Percentiles rank a stretch among this genome's conserved stretches.
Evolutionary conservation across 2,888 invertebrate genomes (phyloP).

Genomic region (Eremobia ochroleuca): DNA sequence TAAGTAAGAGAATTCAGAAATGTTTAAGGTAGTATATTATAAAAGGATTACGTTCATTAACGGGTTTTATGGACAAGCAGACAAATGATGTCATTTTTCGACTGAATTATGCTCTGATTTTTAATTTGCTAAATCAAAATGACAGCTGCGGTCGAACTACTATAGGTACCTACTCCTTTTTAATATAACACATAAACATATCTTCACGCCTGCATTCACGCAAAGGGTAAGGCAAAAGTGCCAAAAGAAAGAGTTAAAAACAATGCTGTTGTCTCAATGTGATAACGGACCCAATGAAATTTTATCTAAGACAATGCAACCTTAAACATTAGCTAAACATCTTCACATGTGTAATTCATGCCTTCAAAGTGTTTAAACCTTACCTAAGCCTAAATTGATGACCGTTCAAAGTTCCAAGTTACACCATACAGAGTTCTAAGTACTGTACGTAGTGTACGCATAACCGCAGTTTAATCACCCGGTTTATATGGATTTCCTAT

Average conservation of each 20-base stretch:
- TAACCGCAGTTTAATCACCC: conserved; percentile 58
- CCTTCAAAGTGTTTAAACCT: conserved; percentile 45
- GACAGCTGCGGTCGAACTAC: too few relatives aligned
- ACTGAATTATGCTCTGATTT: background rate
- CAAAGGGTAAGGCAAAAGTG: background rate
- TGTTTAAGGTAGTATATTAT: background rate
- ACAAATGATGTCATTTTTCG: background rate
- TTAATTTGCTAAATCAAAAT: background rate
- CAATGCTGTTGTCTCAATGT: background rate
- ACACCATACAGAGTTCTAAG: conserved; percentile 36
- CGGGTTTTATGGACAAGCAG: background rate
- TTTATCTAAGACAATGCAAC: background rate
- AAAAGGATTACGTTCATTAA: background rate
- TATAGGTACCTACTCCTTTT: background rate
- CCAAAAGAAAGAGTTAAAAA: too few relatives aligned
- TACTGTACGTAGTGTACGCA: conserved; percentile 28
- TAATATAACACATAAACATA: background rate
- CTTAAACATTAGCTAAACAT: background rate
- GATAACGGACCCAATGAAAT: background rate
- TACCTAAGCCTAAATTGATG: conserved; percentile 34
- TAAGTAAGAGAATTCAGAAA: background rate
- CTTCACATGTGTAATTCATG: conserved; percentile 1
- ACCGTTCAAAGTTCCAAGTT: conserved; percentile 31
- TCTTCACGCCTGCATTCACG: background rate
- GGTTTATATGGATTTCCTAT: conserved; percentile 62